Evolutionary conservation across 35 echinoderm and acorn worm species (phyloP).

Genomic region (Nesometra sesokonis): DNA sequence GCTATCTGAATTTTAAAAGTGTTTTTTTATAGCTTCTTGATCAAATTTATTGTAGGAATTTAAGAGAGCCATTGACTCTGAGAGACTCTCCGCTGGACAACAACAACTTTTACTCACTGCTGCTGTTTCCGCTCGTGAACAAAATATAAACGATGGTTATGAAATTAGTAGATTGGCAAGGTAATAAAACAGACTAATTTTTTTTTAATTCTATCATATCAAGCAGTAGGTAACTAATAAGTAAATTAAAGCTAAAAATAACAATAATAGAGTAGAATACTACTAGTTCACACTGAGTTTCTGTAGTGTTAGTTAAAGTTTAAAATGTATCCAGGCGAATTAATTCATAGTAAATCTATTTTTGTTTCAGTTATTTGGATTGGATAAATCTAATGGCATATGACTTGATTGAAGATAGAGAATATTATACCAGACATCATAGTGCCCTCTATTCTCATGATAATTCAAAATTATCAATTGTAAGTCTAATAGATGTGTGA

Average conservation of each 20-base stretch:
- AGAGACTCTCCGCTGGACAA: not conserved
- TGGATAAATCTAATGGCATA: conserved; percentile 33
- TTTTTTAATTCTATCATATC: too few species aligned
- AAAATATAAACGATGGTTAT: conserved; percentile 7
- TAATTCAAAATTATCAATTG: not conserved
- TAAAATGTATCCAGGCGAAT: too few species aligned
- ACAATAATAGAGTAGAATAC: too few species aligned
- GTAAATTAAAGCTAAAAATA: too few species aligned
- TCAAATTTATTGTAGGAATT: conserved; percentile 12
- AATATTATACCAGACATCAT: not conserved
- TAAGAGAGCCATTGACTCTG: conserved; percentile 5
- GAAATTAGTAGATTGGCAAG: conserved; percentile 4
- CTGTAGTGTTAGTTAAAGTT: too few species aligned
- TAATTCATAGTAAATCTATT: too few species aligned
- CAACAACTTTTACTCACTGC: conserved; percentile 7
- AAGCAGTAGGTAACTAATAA: too few species aligned
- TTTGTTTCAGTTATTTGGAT: conserved; percentile 5
- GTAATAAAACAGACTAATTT: conserved; percentile 1
- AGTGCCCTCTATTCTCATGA: not conserved
- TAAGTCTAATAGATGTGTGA: not conserved
- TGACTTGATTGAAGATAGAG: conserved; percentile 18
- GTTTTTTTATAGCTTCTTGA: not conserved
- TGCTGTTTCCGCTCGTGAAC: conserved; percentile 14
- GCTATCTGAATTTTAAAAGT: too few species aligned
- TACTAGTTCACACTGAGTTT: too few species aligned